Evolutionary conservation across 2,888 invertebrate species (phyloP).

Genomic region (Athetis lepigone): DNA sequence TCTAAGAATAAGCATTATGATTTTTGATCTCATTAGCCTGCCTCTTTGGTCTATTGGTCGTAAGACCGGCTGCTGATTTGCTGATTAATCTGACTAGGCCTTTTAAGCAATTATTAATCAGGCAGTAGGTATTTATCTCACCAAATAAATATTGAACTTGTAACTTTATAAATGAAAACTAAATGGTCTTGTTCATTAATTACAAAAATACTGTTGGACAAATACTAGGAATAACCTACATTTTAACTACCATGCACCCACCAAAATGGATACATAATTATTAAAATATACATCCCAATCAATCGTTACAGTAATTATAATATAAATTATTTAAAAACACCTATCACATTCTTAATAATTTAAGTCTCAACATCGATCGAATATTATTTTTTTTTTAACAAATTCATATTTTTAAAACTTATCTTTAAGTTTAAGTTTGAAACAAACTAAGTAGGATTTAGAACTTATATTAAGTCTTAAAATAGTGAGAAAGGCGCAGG

Average conservation of each 20-base stretch:
- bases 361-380: conserved; percentile 82
- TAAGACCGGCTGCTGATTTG: conserved; percentile 44
- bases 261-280: conserved; percentile 64
- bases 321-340: conserved; percentile 77
- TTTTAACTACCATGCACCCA: conserved; percentile 63
- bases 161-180: conserved; percentile 55
- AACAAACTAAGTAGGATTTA: conserved; percentile 31
- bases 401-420: conserved; percentile 56
- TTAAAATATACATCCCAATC: conserved; percentile 69
- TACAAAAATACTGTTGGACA: conserved; percentile 79
- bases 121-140: background rate
- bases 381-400: conserved; percentile 71
- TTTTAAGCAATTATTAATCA: background rate
- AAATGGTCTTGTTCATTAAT: conserved; percentile 64
- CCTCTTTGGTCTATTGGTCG: conserved; percentile 50
- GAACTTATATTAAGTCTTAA: conserved; percentile 33
- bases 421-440: conserved; percentile 27
- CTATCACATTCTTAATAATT: conserved; percentile 80
- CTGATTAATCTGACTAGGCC: conserved; percentile 11
- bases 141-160: conserved; percentile 45
- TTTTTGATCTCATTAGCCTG: conserved; percentile 38
- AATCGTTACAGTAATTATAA: conserved; percentile 66
- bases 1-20: background rate
- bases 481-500: conserved; percentile 43
- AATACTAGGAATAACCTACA: conserved; percentile 76